A percentile compares a stretch with the other conserved stretches of the same genome.
These are phyloP conservation scores for Crotalus viridis DNA, from an alignment of 2,113 vertebrate species.

Conservation along the genomic window DNA sequence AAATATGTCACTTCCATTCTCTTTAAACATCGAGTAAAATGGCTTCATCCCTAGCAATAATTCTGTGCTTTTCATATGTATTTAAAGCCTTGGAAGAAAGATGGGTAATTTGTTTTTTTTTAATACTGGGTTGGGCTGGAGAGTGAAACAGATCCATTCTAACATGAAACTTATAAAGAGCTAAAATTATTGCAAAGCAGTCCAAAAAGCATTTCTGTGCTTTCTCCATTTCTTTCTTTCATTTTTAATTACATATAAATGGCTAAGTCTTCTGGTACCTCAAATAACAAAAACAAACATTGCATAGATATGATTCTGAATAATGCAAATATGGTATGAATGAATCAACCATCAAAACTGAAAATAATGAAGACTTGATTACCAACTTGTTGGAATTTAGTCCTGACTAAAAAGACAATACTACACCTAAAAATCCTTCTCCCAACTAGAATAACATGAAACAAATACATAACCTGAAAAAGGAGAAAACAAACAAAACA, in stretches of 20 bases:
- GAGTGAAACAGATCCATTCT: background rate
- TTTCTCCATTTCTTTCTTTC: background rate
- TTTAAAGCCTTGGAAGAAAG: background rate
- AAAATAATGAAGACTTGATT: slow-evolving; percentile 7
- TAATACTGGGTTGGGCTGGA: background rate
- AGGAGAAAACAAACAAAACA: background rate
- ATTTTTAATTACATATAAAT: background rate
- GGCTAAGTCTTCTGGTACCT: background rate
- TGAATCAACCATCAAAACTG: background rate
- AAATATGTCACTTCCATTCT: background rate
- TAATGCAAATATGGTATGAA: background rate
- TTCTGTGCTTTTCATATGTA: background rate
- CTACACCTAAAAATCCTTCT: slow-evolving; percentile 6
- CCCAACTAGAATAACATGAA: slow-evolving; percentile 6
- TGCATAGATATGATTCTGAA: background rate
- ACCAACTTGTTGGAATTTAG: background rate
- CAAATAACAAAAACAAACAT: background rate
- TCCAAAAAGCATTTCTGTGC: background rate
- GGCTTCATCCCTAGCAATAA: background rate
- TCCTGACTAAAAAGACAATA: background rate
- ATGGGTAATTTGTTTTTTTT: background rate
- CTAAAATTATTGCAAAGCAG: background rate
- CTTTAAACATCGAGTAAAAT: background rate
- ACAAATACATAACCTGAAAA: background rate
- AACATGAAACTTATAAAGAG: background rate